A percentile compares a stretch with the other conserved stretches of the same genome.
Evolutionary conservation across 2,113 vertebrate species (phyloP).

Genomic region (Cololabis saira): DNA sequence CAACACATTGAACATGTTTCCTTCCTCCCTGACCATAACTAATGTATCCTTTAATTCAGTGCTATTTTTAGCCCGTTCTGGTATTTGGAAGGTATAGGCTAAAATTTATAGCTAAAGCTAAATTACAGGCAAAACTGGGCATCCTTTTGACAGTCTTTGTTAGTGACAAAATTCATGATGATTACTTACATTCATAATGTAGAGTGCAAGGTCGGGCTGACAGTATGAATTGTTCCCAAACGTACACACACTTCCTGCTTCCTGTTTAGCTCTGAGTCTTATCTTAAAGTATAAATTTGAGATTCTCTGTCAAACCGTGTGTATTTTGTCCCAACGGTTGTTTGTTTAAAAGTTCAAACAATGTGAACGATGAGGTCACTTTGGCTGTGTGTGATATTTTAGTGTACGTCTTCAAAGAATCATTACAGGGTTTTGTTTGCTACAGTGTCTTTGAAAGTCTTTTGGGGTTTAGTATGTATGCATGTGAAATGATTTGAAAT

Average conservation of each 20-base stretch:
- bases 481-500: conserved; percentile 38
- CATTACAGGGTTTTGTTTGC: not conserved
- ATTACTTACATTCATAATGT: too few relatives aligned
- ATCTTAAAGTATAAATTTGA: conserved; percentile 54
- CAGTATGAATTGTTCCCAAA: conserved; percentile 41
- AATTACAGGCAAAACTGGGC: not conserved
- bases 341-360: conserved; percentile 40
- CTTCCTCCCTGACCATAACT: too few relatives aligned
- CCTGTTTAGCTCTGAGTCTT: conserved; percentile 54
- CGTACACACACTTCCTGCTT: conserved; percentile 67
- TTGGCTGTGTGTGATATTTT: conserved; percentile 9
- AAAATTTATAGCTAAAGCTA: not conserved
- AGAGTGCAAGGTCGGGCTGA: not conserved
- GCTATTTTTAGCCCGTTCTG: too few relatives aligned
- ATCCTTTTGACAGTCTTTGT: conserved; percentile 2
- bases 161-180: too few relatives aligned
- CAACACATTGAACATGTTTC: too few relatives aligned
- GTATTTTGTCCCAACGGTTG: conserved; percentile 21
- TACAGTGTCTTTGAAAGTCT: too few relatives aligned
- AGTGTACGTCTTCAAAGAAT: not conserved
- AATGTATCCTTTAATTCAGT: too few relatives aligned
- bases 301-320: conserved; percentile 6
- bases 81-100: too few relatives aligned
- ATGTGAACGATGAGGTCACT: conserved; percentile 13
- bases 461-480: not conserved